phyloP scores from a whole-genome alignment of 2,113 vertebrate species.

The Engystomops pustulosus region DNA sequence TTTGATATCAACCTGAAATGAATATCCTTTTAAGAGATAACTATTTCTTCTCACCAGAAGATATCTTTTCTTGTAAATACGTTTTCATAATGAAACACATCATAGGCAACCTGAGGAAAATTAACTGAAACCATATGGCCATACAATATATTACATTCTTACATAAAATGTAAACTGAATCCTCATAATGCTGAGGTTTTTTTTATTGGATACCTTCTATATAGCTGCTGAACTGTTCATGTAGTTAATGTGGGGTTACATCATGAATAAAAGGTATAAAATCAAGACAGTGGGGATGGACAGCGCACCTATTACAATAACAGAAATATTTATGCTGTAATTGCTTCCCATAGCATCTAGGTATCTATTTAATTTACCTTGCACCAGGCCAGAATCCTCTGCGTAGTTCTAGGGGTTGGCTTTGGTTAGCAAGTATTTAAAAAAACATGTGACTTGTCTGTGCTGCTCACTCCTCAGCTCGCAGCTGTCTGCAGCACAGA shows the following conservation, averaged over 20 bases:
- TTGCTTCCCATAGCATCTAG: no score
- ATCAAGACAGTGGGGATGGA: not conserved
- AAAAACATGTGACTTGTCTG: no score
- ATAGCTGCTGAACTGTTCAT: no score
- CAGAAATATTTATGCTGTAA: no score
- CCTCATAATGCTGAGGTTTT: conserved; percentile 67
- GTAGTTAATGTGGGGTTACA: conserved; percentile 62
- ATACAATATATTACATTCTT: conserved; percentile 62
- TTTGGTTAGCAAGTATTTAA: no score
- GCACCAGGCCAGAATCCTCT: no score
- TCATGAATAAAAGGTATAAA: conserved; percentile 62
- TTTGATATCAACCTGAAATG: not conserved
- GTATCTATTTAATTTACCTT: no score
- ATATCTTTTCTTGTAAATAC: conserved; percentile 19
- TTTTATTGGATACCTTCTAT: no score
- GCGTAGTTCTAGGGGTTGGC: no score
- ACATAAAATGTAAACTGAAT: conserved; percentile 63
- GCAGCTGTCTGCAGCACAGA: no score
- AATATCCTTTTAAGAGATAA: conserved; percentile 7
- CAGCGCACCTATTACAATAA: not conserved
- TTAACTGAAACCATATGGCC: conserved; percentile 69
- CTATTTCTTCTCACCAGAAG: conserved; percentile 1
- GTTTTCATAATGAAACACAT: conserved; percentile 19
- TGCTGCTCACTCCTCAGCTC: no score
- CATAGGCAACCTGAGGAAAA: conserved; percentile 62